Evolutionary conservation across 2,797 vertebrate genomes (phyloP), one percentile per base, ranked within the genome.

Genomic region (Erethizon dorsatum): DNA sequence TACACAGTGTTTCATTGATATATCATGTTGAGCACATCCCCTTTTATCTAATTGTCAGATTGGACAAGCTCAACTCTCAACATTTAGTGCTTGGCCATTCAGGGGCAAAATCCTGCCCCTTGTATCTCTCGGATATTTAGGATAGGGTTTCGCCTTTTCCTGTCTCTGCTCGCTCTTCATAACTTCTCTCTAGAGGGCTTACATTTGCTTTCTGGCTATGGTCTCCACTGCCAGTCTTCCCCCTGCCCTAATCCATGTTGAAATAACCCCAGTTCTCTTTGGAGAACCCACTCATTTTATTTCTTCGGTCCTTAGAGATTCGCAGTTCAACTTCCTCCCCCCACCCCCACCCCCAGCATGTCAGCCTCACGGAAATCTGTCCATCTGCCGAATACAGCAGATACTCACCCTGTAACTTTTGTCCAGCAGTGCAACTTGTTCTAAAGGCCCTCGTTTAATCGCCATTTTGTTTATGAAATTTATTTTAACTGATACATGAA

Each of bases 91-190:
- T 50, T 24, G 18, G 22, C 54, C 41, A n/a, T 69, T 10, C 52
- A 18, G 37, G 22, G 17, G 78, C 6, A 12, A 78, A 50, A 11
- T 17, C 22, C 83, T 33, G 37, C 41, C 45, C 1, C 0, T 47
- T 12, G 0, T 41, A 3, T 41, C 31, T 56, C 18, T 33, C 71
- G 2, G 54, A 18, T 1, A 56, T 28, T 14, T 2, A 2, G 17
- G 2, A 0, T 37, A 4, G 3, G 3, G 5, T 50, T 5, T 22
- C 13, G 0, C 4, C 52, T 61, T 31, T 6, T 26, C 24, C 3
- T 17, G 7, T 15, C 11, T 31, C 22, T 18, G 41, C 24, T 20
- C n/a, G 31, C 15, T 12, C 61, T 56, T 84, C 12, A 2, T 5
- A 22, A 5, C 28, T 59, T 52, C 20, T 52, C 33, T 59, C 50